Percentiles rank a stretch among this genome's conserved stretches.
Conservation (phyloP, 2,113 vertebrate genomes). For the Pelecanus crispus region DNA sequence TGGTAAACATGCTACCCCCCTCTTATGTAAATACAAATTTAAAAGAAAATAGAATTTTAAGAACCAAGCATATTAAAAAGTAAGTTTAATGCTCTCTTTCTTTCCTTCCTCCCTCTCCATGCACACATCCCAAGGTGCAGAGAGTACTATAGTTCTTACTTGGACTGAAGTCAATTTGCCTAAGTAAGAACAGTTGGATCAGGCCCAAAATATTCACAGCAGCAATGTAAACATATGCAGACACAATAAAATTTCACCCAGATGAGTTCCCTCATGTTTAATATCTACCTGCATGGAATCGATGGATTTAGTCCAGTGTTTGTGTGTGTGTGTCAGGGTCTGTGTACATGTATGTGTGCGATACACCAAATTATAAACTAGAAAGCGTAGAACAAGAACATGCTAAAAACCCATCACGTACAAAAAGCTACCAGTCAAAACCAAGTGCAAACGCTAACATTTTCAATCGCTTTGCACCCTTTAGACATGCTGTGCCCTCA, state of each 20-base stretch:
- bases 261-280: background rate
- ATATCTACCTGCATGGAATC: background rate
- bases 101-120: background rate
- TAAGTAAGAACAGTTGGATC: conserved; percentile 18
- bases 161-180: conserved; percentile 24
- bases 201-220: conserved; percentile 26
- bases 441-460: rapidly evolving
- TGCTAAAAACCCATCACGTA: background rate
- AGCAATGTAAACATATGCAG: conserved; percentile 14
- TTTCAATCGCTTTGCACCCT: background rate
- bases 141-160: background rate
- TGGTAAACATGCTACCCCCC: background rate
- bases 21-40: background rate
- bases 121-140: background rate
- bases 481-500: background rate
- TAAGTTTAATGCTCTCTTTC: background rate
- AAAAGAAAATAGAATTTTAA: background rate
- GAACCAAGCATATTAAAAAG: background rate
- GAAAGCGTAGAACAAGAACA: background rate
- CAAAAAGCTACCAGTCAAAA: background rate
- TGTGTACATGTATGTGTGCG: background rate
- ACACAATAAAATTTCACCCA: conserved; percentile 6
- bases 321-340: too few relatives aligned
- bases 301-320: background rate
- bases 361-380: background rate